Evolutionary conservation across 2,113 vertebrate genomes (phyloP), one percentile per base, ranked within the genome.

Genomic region (Prolemur simus): DNA sequence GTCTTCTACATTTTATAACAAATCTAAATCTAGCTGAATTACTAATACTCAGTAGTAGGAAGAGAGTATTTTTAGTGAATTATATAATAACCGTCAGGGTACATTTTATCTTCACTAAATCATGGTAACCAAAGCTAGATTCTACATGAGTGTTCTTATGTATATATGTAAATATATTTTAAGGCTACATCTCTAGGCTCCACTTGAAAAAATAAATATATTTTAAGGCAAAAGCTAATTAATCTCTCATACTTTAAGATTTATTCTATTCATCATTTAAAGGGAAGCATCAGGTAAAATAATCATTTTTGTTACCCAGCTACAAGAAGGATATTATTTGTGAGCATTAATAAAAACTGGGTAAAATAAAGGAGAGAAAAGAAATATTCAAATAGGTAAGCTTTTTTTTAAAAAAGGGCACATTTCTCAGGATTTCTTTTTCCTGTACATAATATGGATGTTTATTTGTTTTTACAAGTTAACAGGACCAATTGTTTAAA

Each of bases 391-490:
- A 69, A 80, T 71, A 91, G 18, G 69, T 56, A 45, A 73, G 6
- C 6, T 0, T 71, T 66, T 84, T 12, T n/a, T n/a, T n/a, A n/a
- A n/a, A 12, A 21, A 76, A 74, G 34, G 82, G 15, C 60, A 81
- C 47, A 34, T 91, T 80, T 91, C 56, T 64, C 52, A 91, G 49
- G 39, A 89, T 74, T 94, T 96, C n/a, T 95, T 58, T 88, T 93
- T 91, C 86, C 63, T 89, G 15, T 21, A n/a, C 49, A 37, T 86
- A 73, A 60, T 66, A 52, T 47, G 15, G 2, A 76, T 92, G 45
- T 69, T 92, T 94, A 66, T 68, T 89, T 97, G 81, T 85, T 96
- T 95, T 96, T 64, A 66, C 63, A 91, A 93, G 78, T 86, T 93
- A 97, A n/a, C 4, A 14, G 85, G 89, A 87, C 87, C 34, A 32